Conservation (phyloP, 2,113 vertebrate species). For the Eulemur rufifrons region DNA sequence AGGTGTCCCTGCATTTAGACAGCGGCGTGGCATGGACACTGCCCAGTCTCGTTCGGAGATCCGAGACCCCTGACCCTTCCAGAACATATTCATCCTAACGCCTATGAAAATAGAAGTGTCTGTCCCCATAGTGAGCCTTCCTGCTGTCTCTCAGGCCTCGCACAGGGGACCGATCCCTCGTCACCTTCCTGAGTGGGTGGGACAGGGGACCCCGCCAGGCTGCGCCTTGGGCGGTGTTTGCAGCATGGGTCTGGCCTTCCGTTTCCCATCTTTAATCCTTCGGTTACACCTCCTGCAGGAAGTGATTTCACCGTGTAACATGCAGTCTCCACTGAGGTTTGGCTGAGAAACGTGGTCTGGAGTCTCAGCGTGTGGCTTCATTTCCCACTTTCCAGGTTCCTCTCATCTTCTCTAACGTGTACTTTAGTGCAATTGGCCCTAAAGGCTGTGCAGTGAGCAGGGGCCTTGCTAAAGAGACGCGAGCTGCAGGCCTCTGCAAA, state of each 20-base stretch:
- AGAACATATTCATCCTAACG: fast-evolving
- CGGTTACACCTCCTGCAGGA: fast-evolving
- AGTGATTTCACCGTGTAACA: fast-evolving
- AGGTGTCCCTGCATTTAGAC: fast-evolving
- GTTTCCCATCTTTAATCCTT: neutral
- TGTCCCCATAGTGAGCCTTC: fast-evolving
- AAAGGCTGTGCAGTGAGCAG: neutral
- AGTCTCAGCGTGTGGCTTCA: fast-evolving
- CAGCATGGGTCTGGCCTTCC: neutral
- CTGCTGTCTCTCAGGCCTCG: fast-evolving
- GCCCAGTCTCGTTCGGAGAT: neutral
- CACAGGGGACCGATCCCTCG: fast-evolving
- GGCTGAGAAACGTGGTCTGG: fast-evolving
- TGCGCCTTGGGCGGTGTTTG: fast-evolving
- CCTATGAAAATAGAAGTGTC: fast-evolving
- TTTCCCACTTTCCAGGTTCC: neutral
- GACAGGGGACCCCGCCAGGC: fast-evolving
- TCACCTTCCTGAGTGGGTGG: fast-evolving
- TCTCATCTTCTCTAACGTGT: neutral
- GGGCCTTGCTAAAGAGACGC: neutral
- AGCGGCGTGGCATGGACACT: fast-evolving
- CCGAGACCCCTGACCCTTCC: fast-evolving
- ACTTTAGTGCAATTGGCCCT: neutral
- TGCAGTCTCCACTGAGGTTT: neutral
- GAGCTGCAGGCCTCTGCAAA: neutral